Percentiles rank a stretch among this genome's conserved stretches.
Evolutionary conservation across 2,113 vertebrate genomes (phyloP).

Genomic region (Reinhardtius hippoglossoides): DNA sequence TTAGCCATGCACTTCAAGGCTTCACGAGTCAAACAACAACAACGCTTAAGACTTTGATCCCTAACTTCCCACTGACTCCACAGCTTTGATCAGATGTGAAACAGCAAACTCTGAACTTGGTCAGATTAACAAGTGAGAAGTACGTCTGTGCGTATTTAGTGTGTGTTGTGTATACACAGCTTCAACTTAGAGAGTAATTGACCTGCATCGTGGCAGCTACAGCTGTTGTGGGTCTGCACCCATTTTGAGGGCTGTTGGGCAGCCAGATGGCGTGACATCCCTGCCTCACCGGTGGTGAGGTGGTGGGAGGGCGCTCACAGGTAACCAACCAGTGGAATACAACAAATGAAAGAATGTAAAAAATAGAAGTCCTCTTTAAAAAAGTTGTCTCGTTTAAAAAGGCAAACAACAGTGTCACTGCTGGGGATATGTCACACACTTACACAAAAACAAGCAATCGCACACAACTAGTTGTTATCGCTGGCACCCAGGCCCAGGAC

Average conservation of each 20-base stretch:
- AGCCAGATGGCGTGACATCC: constrained; percentile 64
- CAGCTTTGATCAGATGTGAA: constrained; percentile 54
- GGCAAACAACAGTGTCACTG: constrained; percentile 27
- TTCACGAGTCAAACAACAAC: constrained; percentile 23
- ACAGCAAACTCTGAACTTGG: constrained; percentile 39
- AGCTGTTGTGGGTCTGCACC: constrained; percentile 57
- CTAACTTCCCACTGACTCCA: constrained; percentile 38
- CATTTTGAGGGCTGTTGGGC: constrained; percentile 56
- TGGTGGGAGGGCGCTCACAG: constrained; percentile 25
- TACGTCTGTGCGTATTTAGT: neutral
- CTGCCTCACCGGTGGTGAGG: constrained; percentile 3
- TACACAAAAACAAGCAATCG: no score
- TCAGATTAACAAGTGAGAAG: constrained; percentile 17
- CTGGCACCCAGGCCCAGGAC: constrained; percentile 72
- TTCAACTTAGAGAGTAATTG: constrained; percentile 64
- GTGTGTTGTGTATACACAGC: constrained; percentile 46
- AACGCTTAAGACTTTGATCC: constrained; percentile 47
- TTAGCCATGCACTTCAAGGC: constrained; percentile 38
- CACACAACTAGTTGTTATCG: constrained; percentile 73
- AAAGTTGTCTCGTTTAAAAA: constrained; percentile 21
- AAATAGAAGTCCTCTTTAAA: constrained; percentile 13
- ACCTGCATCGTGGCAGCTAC: constrained; percentile 65
- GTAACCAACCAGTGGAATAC: constrained; percentile 55
- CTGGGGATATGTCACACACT: constrained; percentile 55
- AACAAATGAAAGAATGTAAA: constrained; percentile 41